Conservation (phyloP, 1,140 invertebrate species). For the Arctopsyche grandis region DNA sequence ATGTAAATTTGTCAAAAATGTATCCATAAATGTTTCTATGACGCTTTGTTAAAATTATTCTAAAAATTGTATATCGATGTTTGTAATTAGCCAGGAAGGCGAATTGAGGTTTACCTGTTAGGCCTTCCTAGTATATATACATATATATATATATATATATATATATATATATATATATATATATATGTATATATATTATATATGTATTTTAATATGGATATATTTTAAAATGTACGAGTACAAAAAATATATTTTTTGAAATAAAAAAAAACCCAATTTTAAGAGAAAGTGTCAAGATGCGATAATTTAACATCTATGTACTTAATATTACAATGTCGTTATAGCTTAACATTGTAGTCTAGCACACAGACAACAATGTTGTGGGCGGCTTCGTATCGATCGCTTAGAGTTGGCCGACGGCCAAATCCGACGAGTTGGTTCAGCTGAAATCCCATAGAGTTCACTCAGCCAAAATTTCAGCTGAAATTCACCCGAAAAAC, state of each 20-base stretch:
- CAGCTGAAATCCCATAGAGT: not conserved
- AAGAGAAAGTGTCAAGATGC: no score
- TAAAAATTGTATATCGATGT: no score
- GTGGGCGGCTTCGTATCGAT: constrained; percentile 11
- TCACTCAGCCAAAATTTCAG: not conserved
- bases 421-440: not conserved
- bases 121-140: not conserved
- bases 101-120: no score
- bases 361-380: constrained; percentile 17
- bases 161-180: not conserved
- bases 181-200: not conserved
- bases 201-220: not conserved
- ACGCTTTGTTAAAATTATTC: no score
- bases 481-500: not conserved
- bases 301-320: no score
- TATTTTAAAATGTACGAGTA: no score
- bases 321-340: not conserved
- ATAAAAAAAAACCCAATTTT: no score
- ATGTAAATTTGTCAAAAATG: no score
- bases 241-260: no score
- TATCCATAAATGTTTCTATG: no score
- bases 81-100: no score
- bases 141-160: not conserved
- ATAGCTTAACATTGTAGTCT: not conserved
- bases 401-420: not conserved